These are phyloP conservation scores for Rhagophthalmus giganteus DNA, from an alignment of 2,888 invertebrate species.

Conservation along the genomic window DNA sequence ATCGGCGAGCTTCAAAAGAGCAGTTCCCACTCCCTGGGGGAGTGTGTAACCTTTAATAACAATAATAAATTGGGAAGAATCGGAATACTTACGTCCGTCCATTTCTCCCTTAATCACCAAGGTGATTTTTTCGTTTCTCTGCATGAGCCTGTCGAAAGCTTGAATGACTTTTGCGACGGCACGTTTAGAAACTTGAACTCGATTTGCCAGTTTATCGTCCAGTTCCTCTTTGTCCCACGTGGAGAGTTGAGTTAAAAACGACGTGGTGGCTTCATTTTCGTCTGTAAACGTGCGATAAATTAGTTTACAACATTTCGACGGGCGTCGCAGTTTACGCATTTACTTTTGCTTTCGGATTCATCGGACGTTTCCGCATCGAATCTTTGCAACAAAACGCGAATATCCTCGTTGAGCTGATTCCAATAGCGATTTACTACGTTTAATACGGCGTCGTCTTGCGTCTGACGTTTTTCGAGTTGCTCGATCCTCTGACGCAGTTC, in stretches of 20 bases:
- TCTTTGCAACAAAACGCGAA: conserved; percentile 87
- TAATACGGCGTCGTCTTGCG: conserved; percentile 95
- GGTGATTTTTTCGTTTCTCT: conserved; percentile 93
- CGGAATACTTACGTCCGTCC: conserved; percentile 69
- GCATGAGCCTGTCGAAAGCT: conserved; percentile 93
- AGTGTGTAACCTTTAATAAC: too few species aligned
- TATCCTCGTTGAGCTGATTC: conserved; percentile 97
- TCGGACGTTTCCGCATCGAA: conserved; percentile 98
- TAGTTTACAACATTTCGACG: too few species aligned
- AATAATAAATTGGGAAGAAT: too few species aligned
- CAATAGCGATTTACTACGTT: conserved; percentile 97
- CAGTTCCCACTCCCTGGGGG: too few species aligned
- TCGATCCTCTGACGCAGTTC: conserved; percentile 90
- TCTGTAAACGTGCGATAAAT: conserved; percentile 60
- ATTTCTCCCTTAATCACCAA: conserved; percentile 82
- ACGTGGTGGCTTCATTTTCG: conserved; percentile 95
- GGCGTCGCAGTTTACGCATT: too few species aligned
- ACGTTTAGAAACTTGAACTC: conserved; percentile 94
- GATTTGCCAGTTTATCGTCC: conserved; percentile 92
- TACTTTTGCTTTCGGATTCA: conserved; percentile 93
- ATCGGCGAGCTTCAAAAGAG: too few species aligned
- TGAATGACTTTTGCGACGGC: conserved; percentile 96
- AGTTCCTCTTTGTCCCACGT: conserved; percentile 98
- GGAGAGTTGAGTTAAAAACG: conserved; percentile 91
- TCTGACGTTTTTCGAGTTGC: conserved; percentile 91